Percentiles rank a stretch among this genome's conserved stretches.
These are phyloP conservation scores for Lamellibrachia satsuma DNA, from an alignment of 2,888 invertebrate genomes.

Conservation along the genomic window DNA sequence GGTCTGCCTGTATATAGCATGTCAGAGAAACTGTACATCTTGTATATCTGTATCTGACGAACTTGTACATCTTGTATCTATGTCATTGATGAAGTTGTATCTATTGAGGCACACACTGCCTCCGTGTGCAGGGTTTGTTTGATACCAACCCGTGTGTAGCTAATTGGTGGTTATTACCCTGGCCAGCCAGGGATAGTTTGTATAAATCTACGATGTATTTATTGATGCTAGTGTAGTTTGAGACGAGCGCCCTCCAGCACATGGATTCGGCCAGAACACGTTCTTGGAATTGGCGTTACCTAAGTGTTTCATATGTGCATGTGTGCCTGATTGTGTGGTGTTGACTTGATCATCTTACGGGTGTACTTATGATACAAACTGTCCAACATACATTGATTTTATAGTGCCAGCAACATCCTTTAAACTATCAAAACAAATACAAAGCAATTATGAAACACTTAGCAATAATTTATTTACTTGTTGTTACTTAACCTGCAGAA, in stretches of 20 bases:
- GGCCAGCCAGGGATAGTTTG: not conserved
- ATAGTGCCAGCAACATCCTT: not conserved
- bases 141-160: not conserved
- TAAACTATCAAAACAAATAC: not conserved
- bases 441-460: not conserved
- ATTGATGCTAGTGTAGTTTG: not conserved
- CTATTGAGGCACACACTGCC: not conserved
- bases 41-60: not conserved
- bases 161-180: not conserved
- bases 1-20: not conserved
- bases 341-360: not conserved
- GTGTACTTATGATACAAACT: not conserved
- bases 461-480: not conserved
- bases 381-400: not conserved
- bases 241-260: not conserved
- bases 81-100: not conserved
- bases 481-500: slow-evolving; percentile 4
- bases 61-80: not conserved
- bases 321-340: not conserved
- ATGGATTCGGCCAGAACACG: not conserved
- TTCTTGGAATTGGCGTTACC: slow-evolving; percentile 12
- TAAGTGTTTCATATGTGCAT: not conserved
- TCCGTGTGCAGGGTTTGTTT: not conserved
- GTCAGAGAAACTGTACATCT: not conserved
- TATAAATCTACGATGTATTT: not conserved